Evolutionary conservation across 1,140 invertebrate genomes (phyloP), one percentile per base, ranked within the genome.

Genomic region (Limonius californicus): DNA sequence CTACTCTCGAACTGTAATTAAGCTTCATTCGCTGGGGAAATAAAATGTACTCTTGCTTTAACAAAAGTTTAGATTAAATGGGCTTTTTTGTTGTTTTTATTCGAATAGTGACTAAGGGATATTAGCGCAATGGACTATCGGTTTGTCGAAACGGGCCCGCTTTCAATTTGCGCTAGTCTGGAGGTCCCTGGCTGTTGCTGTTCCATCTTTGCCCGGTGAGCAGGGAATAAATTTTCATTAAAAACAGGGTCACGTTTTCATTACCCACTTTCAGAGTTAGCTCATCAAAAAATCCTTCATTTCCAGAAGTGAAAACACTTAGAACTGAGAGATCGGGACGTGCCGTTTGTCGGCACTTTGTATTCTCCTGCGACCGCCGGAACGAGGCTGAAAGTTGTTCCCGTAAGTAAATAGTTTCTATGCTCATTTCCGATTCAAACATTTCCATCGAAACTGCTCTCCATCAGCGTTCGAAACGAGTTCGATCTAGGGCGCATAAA

Each of bases 341-440:
- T 18, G 16, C 9, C 20, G 20, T 19, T 50, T 50, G 45, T 50
- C 16, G 45, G 45, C 19, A 50, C 16, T 50, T 50, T 50, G 20
- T 50, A 50, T 50, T 50, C 45, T 50, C 8, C 45, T 8, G 16
- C 14, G 16, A 50, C 45, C 45, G 20, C 45, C 16, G 19, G 14
- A 50, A 50, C 16, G 45, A 50, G 7, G 16, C 45, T 50, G 20
- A 19, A 50, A 50, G 45, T 50, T 50, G 45, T 50, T 50, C 20
- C 20, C 45, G 45, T 50, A 50, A 50, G 45, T 50, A 50, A 50
- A 50, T 50, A 50, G 45, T 50, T 50, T 50, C 45, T 14, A 50
- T 50, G 45, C 45, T 50, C 45, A 50, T 50, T 50, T 50, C 45
- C 45, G 45, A 50, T 50, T 50, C 45, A 50, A 50, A 39, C 35